Base-by-base conservation (phyloP, 2,797 vertebrate species). In the Leucoraja ocellata region DNA sequence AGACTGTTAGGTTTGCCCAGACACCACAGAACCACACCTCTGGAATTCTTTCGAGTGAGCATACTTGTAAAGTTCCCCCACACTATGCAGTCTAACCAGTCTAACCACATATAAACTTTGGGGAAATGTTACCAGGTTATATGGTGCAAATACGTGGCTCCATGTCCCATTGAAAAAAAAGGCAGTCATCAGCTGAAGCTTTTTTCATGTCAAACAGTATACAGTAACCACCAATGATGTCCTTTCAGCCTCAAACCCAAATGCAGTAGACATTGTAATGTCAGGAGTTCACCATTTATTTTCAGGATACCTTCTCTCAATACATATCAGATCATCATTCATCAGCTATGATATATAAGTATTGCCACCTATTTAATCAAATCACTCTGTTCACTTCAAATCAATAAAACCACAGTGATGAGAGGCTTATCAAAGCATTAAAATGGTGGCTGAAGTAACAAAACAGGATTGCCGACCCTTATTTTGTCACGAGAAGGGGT, bases 11-110 rank as follows among this genome's bases (percentile, higher is more conserved):
- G 84, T 88, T 88, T 65, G 18, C n/a, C 63, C 63, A 88, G 84
- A 88, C 84, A 88, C n/a, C 84, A 68, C 84, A 63, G 83, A 86
- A 86, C 83, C 61, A 36, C 84, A 36, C 84, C 61, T 68, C n/a
- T 68, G 84, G 16, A 68, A 68, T 68, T 88, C n/a, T 11, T 88
- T 88, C 32, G 61, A 18, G 7, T 36, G 6, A 88, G 7, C 7
- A 5, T 7, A 8, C 84, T 63, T 88, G 61, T 18, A 65, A 65
- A n/a, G 16, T 68, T 88, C 84, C 32, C 81, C 81, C 63, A 86
- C 14, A 68, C 61, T 68, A 10, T 65, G n/a, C n/a, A 68, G n/a
- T 5, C 63, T 65, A 65, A 68, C n/a, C 65, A 68, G 36, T 65
- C n/a, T 32, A 32, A 32, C 32, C 4, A 16, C 28, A 63, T 58